Percentiles rank a stretch among this genome's conserved stretches.
Evolutionary conservation across 2,888 invertebrate genomes (phyloP).

Genomic region (Busseola fusca): DNA sequence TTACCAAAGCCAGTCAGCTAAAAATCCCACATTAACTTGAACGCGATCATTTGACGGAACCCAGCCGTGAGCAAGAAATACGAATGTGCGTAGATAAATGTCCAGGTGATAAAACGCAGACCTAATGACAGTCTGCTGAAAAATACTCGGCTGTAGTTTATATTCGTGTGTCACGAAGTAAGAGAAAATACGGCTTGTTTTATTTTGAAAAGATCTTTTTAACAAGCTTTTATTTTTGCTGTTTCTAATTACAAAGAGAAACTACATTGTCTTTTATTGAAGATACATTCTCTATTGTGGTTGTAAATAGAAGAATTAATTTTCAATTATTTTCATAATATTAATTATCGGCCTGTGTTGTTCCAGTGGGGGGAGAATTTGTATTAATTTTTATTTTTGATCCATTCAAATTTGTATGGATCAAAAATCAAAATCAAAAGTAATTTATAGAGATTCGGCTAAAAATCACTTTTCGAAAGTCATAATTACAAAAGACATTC

Average conservation of each 20-base stretch:
- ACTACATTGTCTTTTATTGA: not conserved
- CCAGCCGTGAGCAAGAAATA: slow-evolving; percentile 42
- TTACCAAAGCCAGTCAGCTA: slow-evolving; percentile 30
- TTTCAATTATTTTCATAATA: not conserved
- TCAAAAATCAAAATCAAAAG: no score
- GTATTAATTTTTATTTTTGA: no score
- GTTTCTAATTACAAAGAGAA: not conserved
- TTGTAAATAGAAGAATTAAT: not conserved
- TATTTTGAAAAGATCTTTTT: slow-evolving; percentile 10
- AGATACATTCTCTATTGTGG: not conserved
- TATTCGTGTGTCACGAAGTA: slow-evolving; percentile 36
- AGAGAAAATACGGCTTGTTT: slow-evolving; percentile 25
- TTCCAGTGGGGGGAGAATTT: not conserved
- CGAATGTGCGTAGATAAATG: slow-evolving; percentile 51
- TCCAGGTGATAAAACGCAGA: slow-evolving; percentile 56
- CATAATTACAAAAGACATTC: no score
- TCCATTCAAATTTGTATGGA: no score
- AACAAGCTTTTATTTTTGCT: not conserved
- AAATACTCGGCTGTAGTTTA: slow-evolving; percentile 49
- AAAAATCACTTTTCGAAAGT: no score
- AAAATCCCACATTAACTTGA: slow-evolving; percentile 47
- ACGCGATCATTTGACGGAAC: slow-evolving; percentile 43
- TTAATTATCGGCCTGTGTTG: not conserved
- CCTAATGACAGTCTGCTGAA: slow-evolving; percentile 46
- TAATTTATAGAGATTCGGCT: no score